Percentiles rank a stretch among this genome's conserved stretches.
Conservation (phyloP, 2,113 vertebrate genomes). For the Trichomycterus rosablanca region DNA sequence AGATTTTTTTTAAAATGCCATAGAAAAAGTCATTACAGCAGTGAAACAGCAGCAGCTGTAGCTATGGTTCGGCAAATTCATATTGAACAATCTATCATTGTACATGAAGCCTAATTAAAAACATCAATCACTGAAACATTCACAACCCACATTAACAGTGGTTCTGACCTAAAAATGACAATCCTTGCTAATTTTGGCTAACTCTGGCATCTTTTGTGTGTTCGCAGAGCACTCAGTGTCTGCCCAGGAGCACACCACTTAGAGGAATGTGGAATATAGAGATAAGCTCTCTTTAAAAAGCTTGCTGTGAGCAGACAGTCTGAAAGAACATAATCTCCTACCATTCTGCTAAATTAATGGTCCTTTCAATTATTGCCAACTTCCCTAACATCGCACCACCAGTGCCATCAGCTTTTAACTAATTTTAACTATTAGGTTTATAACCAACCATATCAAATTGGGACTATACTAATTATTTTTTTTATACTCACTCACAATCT, state of each 20-base stretch:
- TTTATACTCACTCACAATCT: no score
- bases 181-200: not conserved
- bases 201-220: conserved; percentile 14
- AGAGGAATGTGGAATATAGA: conserved; percentile 33
- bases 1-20: no score
- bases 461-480: no score
- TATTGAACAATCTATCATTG: no score
- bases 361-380: conserved; percentile 44
- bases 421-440: no score
- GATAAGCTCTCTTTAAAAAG: conserved; percentile 30
- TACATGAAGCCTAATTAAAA: not conserved
- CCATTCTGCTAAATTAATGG: conserved; percentile 39
- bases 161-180: conserved; percentile 2
- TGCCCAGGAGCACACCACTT: conserved; percentile 17
- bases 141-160: not conserved
- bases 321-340: conserved; percentile 34
- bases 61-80: no score
- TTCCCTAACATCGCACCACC: conserved; percentile 22
- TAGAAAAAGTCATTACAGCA: not conserved
- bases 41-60: no score
- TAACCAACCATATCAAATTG: no score
- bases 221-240: conserved; percentile 21
- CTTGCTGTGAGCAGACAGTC: conserved; percentile 24
- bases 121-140: no score
- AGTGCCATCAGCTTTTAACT: not conserved